phyloP scores from a whole-genome alignment of 2,113 vertebrate genomes.

The Vombatus ursinus region DNA sequence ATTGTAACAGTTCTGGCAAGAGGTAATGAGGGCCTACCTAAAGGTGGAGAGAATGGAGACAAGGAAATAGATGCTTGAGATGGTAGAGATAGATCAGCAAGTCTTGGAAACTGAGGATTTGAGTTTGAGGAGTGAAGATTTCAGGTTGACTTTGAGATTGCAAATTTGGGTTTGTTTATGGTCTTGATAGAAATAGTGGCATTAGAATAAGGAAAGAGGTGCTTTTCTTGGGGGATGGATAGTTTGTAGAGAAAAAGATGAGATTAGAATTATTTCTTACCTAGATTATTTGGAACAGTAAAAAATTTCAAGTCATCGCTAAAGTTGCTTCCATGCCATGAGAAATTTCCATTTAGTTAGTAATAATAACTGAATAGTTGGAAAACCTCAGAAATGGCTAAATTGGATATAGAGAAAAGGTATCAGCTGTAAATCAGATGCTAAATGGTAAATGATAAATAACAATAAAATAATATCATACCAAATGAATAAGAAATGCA shows the following conservation, averaged over 20 bases:
- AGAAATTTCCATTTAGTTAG: neutral
- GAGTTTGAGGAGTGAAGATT: neutral
- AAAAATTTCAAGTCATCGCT: slow-evolving; percentile 12
- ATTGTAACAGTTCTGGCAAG: neutral
- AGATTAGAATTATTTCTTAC: slow-evolving; percentile 43
- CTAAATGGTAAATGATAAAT: neutral
- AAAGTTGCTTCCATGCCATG: slow-evolving; percentile 1
- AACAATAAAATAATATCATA: slow-evolving; percentile 29
- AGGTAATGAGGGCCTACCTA: neutral
- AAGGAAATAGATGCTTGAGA: neutral
- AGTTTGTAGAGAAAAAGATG: slow-evolving; percentile 42
- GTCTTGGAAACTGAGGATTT: neutral
- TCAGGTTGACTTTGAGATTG: neutral
- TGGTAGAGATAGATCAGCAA: neutral
- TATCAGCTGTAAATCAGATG: slow-evolving; percentile 16
- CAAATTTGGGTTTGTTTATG: neutral
- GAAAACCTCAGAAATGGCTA: neutral
- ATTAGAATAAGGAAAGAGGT: slow-evolving; percentile 38
- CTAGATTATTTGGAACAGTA: slow-evolving; percentile 38
- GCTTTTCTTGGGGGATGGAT: slow-evolving; percentile 17
- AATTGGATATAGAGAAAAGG: neutral
- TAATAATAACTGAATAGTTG: neutral
- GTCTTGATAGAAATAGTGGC: neutral
- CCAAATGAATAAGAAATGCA: neutral
- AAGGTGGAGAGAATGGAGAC: neutral